phyloP scores from a whole-genome alignment of 2,113 vertebrate genomes.

The Stegostoma tigrinum region DNA sequence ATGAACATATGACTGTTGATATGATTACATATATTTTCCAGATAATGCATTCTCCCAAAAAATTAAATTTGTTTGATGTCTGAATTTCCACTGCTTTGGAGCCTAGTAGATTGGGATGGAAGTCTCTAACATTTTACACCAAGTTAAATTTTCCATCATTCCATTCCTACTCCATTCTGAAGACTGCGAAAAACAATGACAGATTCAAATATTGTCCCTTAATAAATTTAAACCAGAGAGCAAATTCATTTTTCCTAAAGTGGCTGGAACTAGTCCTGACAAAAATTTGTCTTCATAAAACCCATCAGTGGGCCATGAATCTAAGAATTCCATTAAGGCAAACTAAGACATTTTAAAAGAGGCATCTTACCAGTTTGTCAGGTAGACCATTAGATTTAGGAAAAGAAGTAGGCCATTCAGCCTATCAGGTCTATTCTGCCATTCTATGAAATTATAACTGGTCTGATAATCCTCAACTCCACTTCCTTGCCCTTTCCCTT shows the following conservation, averaged over 20 bases:
- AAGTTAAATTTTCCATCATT: neutral
- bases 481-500: no score
- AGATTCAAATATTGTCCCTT: neutral
- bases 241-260: neutral
- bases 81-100: neutral
- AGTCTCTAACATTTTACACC: neutral
- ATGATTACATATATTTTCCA: neutral
- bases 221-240: neutral
- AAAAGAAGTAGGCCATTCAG: no score
- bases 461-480: no score
- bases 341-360: neutral
- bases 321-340: neutral
- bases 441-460: no score
- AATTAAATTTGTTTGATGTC: neutral
- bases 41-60: neutral
- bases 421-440: no score
- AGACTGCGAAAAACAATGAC: neutral
- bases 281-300: neutral
- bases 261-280: neutral
- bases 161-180: neutral
- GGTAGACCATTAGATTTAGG: no score
- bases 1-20: neutral
- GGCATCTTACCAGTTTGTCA: neutral
- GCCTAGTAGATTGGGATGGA: neutral
- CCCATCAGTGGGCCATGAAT: neutral